Evolutionary conservation across 2,113 vertebrate species (phyloP).

Genomic region (Axis porcinus): DNA sequence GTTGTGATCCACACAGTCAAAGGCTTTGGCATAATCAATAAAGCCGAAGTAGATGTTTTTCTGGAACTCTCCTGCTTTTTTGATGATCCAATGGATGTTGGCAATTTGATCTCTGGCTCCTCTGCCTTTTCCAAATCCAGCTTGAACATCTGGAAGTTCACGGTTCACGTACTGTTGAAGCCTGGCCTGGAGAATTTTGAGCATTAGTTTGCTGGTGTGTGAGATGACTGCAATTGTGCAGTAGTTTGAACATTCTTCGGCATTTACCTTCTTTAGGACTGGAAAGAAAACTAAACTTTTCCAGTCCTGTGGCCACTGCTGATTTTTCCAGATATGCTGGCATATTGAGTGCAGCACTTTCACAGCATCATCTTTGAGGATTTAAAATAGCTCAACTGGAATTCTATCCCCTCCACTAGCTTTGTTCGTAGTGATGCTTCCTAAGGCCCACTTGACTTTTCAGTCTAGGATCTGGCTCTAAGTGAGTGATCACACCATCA

Average conservation of each 20-base stretch:
- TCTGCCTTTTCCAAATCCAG: background rate
- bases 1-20: background rate
- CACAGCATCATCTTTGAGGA: background rate
- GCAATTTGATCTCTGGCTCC: background rate
- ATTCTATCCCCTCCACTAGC: background rate
- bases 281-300: background rate
- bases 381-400: background rate
- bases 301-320: background rate
- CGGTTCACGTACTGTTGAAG: background rate
- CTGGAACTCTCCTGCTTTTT: background rate
- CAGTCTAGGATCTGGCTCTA: background rate
- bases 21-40: background rate
- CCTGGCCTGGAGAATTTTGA: background rate
- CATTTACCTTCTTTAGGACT: background rate
- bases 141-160: background rate
- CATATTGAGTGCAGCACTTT: background rate
- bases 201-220: background rate
- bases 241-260: background rate
- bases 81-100: background rate
- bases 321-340: background rate
- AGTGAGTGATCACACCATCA: background rate
- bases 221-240: background rate
- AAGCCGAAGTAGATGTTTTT: background rate
- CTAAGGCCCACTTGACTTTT: background rate
- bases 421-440: background rate